These are phyloP conservation scores for Circaetus cinerascens DNA, from an alignment of 2,113 vertebrate species.

Conservation along the genomic window DNA sequence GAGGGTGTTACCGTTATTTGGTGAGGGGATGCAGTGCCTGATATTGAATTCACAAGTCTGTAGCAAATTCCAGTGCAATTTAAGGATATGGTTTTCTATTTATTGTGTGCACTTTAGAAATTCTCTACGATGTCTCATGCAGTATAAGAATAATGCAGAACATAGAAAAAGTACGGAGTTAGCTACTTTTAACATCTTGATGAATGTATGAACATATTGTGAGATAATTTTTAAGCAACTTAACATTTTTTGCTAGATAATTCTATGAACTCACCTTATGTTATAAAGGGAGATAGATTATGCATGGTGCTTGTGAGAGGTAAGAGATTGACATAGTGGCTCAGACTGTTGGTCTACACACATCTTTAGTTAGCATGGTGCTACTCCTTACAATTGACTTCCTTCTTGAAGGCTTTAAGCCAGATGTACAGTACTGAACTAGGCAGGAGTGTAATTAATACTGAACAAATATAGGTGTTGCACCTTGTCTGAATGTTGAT, in stretches of 20 bases:
- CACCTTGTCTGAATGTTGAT: neutral
- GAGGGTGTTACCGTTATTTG: neutral
- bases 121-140: neutral
- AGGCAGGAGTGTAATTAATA: neutral
- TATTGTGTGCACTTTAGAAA: neutral
- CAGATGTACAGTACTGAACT: neutral
- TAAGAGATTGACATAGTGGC: neutral
- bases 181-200: neutral
- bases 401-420: neutral
- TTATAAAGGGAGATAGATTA: neutral
- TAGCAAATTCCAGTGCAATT: neutral
- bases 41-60: neutral
- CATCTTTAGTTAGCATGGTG: neutral
- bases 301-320: neutral
- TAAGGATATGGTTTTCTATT: neutral
- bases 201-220: neutral
- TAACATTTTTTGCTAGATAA: neutral
- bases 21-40: neutral
- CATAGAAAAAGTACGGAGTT: neutral
- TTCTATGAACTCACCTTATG: neutral
- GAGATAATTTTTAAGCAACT: neutral
- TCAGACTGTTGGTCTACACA: neutral
- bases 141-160: neutral
- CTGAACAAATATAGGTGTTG: slow-evolving; percentile 7
- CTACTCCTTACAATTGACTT: neutral